These are phyloP conservation scores for Ricordea florida DNA, from an alignment of 92 coral and sea anemone species.

Conservation along the genomic window DNA sequence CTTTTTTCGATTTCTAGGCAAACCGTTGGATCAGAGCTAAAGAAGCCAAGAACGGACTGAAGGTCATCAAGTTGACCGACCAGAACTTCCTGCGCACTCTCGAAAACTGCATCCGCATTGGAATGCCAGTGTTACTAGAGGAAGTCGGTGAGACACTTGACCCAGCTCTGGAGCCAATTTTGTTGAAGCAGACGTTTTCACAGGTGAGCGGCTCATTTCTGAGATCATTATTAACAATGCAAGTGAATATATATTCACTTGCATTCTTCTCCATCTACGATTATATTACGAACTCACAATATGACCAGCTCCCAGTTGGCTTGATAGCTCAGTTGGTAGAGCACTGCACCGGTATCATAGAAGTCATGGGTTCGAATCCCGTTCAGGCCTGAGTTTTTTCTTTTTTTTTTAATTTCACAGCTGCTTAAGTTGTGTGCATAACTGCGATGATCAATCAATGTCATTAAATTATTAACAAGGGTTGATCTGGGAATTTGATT, in stretches of 20 bases:
- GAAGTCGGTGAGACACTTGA: conserved; percentile 98
- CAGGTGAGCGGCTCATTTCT: conserved; percentile 58
- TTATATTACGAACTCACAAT: no score
- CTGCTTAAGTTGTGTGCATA: no score
- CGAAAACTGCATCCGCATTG: conserved; percentile 98
- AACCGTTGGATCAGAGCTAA: conserved; percentile 98
- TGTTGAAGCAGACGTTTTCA: conserved; percentile 92
- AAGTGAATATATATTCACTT: not conserved
- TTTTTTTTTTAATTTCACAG: no score
- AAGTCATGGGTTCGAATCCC: no score
- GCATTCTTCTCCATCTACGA: not conserved
- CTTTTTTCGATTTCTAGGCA: conserved; percentile 71
- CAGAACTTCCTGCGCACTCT: conserved; percentile 95
- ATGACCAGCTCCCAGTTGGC: no score
- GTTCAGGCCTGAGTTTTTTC: no score
- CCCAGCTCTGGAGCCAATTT: conserved; percentile 96
- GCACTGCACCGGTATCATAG: no score
- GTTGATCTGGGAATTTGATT: no score
- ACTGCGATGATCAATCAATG: no score
- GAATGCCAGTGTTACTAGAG: conserved; percentile 98
- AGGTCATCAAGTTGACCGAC: conserved; percentile 96
- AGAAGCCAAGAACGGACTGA: conserved; percentile 97
- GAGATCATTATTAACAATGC: not conserved
- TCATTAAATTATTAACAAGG: no score
- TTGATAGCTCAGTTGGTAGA: no score